These are phyloP conservation scores for Arbacia lixula DNA, from an alignment of 53 echinoderm and acorn worm species.

Conservation along the genomic window DNA sequence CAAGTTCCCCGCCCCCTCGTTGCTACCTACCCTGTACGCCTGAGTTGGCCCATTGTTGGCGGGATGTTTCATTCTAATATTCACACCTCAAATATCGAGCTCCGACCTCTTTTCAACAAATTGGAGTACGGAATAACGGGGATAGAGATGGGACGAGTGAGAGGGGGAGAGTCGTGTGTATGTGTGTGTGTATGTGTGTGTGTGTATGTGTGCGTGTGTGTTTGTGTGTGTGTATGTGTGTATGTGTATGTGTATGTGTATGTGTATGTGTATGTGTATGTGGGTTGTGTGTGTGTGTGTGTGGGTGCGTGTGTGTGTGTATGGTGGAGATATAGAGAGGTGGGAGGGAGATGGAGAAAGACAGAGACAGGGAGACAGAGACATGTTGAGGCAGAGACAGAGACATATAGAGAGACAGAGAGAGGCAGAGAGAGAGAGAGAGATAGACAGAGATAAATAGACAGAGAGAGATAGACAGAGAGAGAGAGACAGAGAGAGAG, in stretches of 20 bases:
- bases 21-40: too few species aligned
- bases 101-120: too few species aligned
- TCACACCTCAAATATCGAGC: too few species aligned
- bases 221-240: not conserved
- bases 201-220: not conserved
- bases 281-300: slow-evolving; percentile 1
- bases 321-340: not conserved
- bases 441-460: not conserved
- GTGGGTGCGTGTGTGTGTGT: not conserved
- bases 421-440: not conserved
- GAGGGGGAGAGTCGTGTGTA: not conserved
- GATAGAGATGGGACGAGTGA: not conserved
- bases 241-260: not conserved
- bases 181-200: not conserved
- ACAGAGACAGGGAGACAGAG: not conserved
- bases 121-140: too few species aligned
- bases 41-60: too few species aligned
- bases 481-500: not conserved
- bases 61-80: too few species aligned
- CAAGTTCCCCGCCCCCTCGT: too few species aligned
- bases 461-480: not conserved
- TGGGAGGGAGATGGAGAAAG: not conserved
- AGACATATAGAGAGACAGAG: too few species aligned
- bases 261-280: not conserved
- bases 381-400: not conserved